A percentile compares a stretch with the other conserved stretches of the same genome.
Evolutionary conservation across 2,797 vertebrate species (phyloP).

Genomic region (Triplophysa bombifrons): DNA sequence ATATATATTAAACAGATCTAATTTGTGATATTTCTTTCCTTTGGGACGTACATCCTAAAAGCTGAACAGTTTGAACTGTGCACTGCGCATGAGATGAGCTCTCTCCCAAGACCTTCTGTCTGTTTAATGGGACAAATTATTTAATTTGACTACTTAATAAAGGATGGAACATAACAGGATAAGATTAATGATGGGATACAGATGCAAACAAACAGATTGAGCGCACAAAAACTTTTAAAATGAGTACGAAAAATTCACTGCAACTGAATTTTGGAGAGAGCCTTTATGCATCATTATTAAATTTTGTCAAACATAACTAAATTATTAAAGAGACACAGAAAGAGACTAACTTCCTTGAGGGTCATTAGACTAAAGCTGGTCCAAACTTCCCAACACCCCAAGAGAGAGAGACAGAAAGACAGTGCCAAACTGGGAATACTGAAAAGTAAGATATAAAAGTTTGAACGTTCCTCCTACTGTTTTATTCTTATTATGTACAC

Average conservation of each 20-base stretch:
- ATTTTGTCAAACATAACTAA: neutral
- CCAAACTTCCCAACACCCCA: slow-evolving; percentile 6
- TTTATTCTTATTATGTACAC: slow-evolving; percentile 68
- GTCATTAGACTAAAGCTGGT: slow-evolving; percentile 3
- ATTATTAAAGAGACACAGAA: too few species aligned
- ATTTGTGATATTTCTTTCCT: slow-evolving; percentile 15
- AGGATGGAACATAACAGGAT: slow-evolving; percentile 51
- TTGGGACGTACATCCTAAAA: slow-evolving; percentile 9
- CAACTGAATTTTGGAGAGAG: neutral
- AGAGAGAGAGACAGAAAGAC: slow-evolving; percentile 1
- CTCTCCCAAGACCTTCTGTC: slow-evolving; percentile 49
- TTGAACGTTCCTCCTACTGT: neutral
- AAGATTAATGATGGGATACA: neutral
- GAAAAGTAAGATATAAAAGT: slow-evolving; percentile 41
- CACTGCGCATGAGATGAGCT: slow-evolving; percentile 43
- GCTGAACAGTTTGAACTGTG: neutral
- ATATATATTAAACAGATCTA: slow-evolving; percentile 8
- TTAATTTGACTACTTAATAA: slow-evolving; percentile 40
- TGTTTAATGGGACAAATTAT: slow-evolving; percentile 38
- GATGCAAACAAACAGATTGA: neutral
- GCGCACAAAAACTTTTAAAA: neutral
- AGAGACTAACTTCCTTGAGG: neutral
- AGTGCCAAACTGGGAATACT: slow-evolving; percentile 12
- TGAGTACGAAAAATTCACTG: neutral
- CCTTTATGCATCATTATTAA: neutral